These are phyloP conservation scores for Andricus grossulariae DNA, from an alignment of 1,140 invertebrate species.

Conservation along the genomic window DNA sequence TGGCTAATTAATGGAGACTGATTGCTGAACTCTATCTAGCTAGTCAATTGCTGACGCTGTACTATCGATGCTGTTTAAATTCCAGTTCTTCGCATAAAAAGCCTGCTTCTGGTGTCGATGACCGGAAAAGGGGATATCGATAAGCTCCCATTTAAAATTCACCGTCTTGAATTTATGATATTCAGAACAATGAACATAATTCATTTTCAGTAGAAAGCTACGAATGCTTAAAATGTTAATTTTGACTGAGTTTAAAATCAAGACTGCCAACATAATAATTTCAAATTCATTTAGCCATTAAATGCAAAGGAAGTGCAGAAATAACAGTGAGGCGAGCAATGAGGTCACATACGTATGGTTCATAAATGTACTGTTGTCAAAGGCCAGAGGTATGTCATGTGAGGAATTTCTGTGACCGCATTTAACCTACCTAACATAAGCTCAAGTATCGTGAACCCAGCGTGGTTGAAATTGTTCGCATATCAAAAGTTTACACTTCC, in stretches of 20 bases:
- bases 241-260: too few relatives aligned
- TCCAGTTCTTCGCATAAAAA: conserved; percentile 41
- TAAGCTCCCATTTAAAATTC: background rate
- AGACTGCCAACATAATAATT: background rate
- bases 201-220: too few relatives aligned
- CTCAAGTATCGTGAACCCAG: conserved; percentile 37
- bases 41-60: conserved; percentile 59
- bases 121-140: conserved; percentile 49
- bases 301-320: background rate
- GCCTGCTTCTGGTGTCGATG: conserved; percentile 39
- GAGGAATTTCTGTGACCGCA: conserved; percentile 59
- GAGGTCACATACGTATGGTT: conserved; percentile 24
- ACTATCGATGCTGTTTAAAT: conserved; percentile 55
- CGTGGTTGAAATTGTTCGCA: conserved; percentile 58
- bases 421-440: conserved; percentile 54
- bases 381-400: conserved; percentile 56
- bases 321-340: background rate
- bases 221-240: too few relatives aligned
- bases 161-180: too few relatives aligned
- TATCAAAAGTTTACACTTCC: conserved; percentile 44
- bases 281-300: background rate
- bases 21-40: conserved; percentile 65
- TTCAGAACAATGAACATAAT: too few relatives aligned
- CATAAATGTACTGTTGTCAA: conserved; percentile 57
- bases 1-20: conserved; percentile 70